Conservation (phyloP, 2,888 invertebrate species). For the Nesidiocoris tenuis region DNA sequence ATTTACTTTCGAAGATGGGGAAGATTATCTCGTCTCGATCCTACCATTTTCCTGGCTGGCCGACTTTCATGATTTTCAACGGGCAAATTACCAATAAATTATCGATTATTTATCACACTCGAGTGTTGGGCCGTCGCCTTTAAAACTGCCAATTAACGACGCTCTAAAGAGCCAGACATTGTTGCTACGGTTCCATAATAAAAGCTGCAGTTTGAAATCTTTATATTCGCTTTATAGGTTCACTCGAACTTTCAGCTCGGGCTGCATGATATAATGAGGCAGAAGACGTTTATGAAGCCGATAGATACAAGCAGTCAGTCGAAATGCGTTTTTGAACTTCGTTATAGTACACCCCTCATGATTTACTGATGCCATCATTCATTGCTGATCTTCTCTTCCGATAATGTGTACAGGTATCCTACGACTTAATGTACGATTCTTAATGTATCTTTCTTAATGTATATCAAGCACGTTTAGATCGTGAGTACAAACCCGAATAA, state of each 20-base stretch:
- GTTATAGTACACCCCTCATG: no score
- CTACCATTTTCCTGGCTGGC: neutral
- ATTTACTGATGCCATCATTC: no score
- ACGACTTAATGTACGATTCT: no score
- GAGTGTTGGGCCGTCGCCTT: slow-evolving; percentile 6
- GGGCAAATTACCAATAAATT: slow-evolving; percentile 30
- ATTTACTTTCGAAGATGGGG: neutral
- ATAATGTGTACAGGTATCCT: no score
- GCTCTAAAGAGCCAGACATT: slow-evolving; percentile 5
- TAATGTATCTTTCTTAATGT: no score
- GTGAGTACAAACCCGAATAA: no score
- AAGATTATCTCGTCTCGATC: neutral
- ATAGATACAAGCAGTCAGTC: neutral
- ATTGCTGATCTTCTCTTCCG: no score
- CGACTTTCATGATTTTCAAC: slow-evolving; percentile 23
- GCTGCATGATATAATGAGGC: neutral
- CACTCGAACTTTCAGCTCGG: neutral
- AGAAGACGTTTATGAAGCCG: neutral
- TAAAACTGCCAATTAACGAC: slow-evolving; percentile 31
- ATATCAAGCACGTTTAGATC: no score
- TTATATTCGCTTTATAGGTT: neutral
- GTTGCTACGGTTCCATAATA: neutral
- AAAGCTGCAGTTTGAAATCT: neutral
- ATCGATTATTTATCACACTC: slow-evolving; percentile 30
- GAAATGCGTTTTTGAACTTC: no score